These are phyloP conservation scores for Bugula neritina DNA, from an alignment of 2,888 invertebrate genomes.

Conservation along the genomic window DNA sequence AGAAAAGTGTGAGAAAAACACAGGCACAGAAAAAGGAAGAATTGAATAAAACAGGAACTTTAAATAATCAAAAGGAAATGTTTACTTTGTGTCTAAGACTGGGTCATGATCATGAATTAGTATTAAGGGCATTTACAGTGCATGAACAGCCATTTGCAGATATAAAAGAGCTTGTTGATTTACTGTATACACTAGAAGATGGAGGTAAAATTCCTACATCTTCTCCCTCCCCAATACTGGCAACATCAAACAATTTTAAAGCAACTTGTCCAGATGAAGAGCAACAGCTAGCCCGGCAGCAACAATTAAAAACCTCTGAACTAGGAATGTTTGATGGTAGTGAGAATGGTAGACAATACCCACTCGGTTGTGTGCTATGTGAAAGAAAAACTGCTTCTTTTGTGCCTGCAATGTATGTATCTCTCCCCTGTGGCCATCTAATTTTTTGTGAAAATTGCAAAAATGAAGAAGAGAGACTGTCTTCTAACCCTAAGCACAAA, in stretches of 20 bases:
- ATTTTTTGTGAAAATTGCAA: constrained; percentile 14
- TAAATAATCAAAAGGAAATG: not conserved
- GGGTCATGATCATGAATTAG: not conserved
- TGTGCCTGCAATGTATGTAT: not conserved
- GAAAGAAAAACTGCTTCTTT: not conserved
- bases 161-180: not conserved
- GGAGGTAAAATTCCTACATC: not conserved
- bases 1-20: not conserved
- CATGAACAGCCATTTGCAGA: constrained; percentile 3
- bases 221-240: not conserved
- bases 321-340: not conserved
- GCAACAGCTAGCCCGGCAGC: not conserved
- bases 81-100: not conserved
- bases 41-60: not conserved
- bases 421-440: constrained; percentile 13
- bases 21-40: not conserved
- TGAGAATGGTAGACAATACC: not conserved
- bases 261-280: not conserved
- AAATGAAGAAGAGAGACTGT: not conserved
- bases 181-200: not conserved
- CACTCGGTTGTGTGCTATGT: not conserved
- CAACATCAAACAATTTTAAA: not conserved
- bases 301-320: not conserved
- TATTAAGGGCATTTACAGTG: not conserved
- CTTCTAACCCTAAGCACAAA: not conserved